Base-by-base conservation (phyloP, 2,797 vertebrate genomes). In the Anableps anableps region DNA sequence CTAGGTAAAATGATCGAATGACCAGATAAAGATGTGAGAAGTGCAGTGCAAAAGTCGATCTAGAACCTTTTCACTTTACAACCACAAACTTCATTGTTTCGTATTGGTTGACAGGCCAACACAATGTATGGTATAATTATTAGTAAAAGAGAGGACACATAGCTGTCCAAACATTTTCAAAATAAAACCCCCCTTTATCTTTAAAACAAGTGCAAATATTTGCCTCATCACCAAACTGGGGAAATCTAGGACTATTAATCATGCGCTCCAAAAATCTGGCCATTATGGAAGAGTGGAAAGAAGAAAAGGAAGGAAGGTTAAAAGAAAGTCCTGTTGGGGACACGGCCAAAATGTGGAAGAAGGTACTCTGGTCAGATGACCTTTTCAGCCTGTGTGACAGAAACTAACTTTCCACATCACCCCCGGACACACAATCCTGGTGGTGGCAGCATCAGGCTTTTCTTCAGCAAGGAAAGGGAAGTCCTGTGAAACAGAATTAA, bases 1-100 rank as follows among this genome's bases (percentile, higher is more conserved):
- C 60, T 78, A 83, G 80, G 80, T 82, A 72, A 87, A 91, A 86
- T 72, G 50, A 85, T 75, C 73, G 1, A 89, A 77, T 81, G 84
- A 80, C 82, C 58, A 79, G 75, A 85, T 81, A 80, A 83, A 76
- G 78, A 72, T 38, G 43, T 31, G 80, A 87, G 74, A 77, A 82
- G 75, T 23, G 36, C 36, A 38, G 19, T 26, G 29, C 29, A 31
- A 16, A 66, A 66, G 34, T 38, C 26, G 29, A 47, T 31, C 6
- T 26, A n/a, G 5, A 19, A 53, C 51, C n/a, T 55, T n/a, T 55
- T 26, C 23, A 55, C 8, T 2, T 55, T 10, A 55, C 26, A 55
- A 3, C 8, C 23, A 55, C 53, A 55, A 55, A 55, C 23, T 3
- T 10, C 26, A 48, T 3, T 48, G 16, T 16, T 48, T 47, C 2